A percentile compares a stretch with the other conserved stretches of the same genome.
Conservation (phyloP, 2,888 invertebrate genomes). For the Apamea crenata region DNA sequence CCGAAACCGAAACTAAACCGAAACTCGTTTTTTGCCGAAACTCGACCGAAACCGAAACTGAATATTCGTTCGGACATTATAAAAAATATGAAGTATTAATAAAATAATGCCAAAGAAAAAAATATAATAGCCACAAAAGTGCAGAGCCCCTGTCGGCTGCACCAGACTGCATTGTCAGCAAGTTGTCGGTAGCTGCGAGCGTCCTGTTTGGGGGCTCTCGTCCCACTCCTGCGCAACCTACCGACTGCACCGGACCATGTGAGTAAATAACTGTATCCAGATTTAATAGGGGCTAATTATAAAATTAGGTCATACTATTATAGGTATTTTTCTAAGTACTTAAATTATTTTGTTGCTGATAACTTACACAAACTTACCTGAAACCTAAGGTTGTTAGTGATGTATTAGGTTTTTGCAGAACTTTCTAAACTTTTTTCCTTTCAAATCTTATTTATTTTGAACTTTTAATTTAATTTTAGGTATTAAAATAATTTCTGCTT, state of each 20-base stretch:
- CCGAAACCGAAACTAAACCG: too few species aligned
- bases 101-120: background rate
- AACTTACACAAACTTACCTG: background rate
- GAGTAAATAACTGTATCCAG: slow-evolving; percentile 46
- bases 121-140: slow-evolving; percentile 57
- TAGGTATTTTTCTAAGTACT: background rate
- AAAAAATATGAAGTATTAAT: background rate
- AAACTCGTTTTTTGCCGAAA: too few species aligned
- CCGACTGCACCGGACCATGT: slow-evolving; percentile 66
- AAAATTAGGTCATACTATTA: background rate
- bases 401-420: background rate
- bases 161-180: slow-evolving; percentile 79
- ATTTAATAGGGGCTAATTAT: background rate
- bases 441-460: background rate
- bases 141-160: slow-evolving; percentile 72
- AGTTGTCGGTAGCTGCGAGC: slow-evolving; percentile 58
- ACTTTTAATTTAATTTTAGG: background rate
- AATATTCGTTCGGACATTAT: too few species aligned
- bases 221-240: slow-evolving; percentile 78
- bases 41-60: too few species aligned
- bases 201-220: slow-evolving; percentile 47
- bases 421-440: background rate
- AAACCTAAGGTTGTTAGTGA: too few species aligned
- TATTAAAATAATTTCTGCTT: too few species aligned
- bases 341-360: background rate